Conservation (phyloP, 2,113 vertebrate genomes). For the Panthera uncia region DNA sequence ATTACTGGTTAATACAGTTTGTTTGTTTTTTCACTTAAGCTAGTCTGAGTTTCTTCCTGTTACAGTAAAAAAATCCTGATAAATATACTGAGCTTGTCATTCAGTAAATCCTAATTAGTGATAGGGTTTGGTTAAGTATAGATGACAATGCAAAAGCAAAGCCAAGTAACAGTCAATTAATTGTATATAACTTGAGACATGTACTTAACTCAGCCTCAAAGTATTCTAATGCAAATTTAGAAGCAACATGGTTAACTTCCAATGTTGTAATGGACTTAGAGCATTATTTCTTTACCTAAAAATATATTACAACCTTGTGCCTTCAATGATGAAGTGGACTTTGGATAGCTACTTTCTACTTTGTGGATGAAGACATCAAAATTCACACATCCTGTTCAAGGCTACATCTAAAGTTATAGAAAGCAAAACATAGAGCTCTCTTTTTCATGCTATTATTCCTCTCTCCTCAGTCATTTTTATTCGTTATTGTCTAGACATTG, state of each 20-base stretch:
- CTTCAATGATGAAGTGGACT: background rate
- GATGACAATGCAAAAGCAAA: background rate
- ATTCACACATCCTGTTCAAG: background rate
- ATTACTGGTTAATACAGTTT: background rate
- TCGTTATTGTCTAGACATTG: background rate
- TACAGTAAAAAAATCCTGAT: background rate
- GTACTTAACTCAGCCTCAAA: background rate
- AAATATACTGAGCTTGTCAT: background rate
- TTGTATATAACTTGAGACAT: background rate
- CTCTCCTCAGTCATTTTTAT: background rate
- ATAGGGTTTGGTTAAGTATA: background rate
- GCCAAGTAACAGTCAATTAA: background rate
- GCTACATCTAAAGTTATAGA: background rate
- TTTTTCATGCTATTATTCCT: background rate
- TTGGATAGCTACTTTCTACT: background rate
- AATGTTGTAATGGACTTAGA: background rate
- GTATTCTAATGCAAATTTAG: background rate
- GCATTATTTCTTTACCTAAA: background rate
- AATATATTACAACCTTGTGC: background rate
- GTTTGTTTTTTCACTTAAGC: background rate
- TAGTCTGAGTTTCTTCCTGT: background rate
- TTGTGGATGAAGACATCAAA: background rate
- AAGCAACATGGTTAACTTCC: background rate
- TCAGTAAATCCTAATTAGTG: background rate
- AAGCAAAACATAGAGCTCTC: background rate